A percentile compares a stretch with the other conserved stretches of the same genome.
These are phyloP conservation scores for Borostomias antarcticus DNA, from an alignment of 2,797 vertebrate species.

Conservation along the genomic window DNA sequence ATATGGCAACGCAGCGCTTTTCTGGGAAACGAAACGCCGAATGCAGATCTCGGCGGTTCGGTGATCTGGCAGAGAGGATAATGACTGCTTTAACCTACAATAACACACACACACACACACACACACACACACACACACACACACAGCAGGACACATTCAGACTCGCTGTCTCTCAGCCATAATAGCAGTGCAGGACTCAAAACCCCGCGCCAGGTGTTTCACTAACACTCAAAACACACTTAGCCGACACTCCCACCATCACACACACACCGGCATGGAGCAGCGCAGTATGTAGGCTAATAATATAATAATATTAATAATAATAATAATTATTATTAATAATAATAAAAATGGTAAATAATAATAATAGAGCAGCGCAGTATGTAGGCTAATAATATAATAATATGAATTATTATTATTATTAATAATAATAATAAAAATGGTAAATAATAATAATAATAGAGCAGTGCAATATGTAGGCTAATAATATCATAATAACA, in stretches of 20 bases:
- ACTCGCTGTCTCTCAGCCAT: background rate
- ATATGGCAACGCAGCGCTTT: background rate
- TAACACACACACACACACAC: constrained; percentile 19
- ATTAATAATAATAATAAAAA: no score
- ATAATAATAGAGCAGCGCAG: no score
- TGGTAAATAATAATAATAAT: no score
- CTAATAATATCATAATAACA: no score
- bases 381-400: no score
- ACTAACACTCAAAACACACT: constrained; percentile 6
- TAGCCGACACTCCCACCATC: background rate
- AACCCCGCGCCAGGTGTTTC: constrained; percentile 36
- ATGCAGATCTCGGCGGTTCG: constrained; percentile 10
- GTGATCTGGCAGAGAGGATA: constrained; percentile 13
- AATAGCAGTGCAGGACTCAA: constrained; percentile 11
- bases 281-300: no score
- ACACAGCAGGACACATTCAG: constrained; percentile 7
- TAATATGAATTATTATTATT: no score
- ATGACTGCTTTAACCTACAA: constrained; percentile 47
- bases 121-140: background rate
- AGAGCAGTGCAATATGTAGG: no score
- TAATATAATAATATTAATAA: no score
- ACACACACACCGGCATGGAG: constrained; percentile 5
- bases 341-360: no score
- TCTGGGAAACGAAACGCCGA: background rate
- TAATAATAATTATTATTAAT: no score